These are phyloP conservation scores for Ameiurus melas DNA, from an alignment of 2,113 vertebrate species.

Conservation along the genomic window DNA sequence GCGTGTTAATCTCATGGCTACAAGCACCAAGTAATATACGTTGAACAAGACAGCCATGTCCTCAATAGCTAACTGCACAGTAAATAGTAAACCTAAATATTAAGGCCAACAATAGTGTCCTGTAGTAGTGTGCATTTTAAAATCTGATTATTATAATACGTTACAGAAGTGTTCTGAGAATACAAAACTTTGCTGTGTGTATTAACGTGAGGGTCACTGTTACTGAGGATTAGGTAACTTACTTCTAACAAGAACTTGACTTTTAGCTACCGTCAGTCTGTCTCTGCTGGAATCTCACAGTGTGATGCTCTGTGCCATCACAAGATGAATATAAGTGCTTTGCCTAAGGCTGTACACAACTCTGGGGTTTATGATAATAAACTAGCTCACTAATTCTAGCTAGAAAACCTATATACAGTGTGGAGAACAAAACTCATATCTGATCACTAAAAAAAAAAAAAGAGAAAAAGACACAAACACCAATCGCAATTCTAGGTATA, in stretches of 20 bases:
- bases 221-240: background rate
- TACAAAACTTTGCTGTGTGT: background rate
- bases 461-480: background rate
- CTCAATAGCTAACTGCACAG: background rate
- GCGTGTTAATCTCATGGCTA: background rate
- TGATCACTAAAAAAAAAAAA: background rate
- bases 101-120: background rate
- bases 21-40: background rate
- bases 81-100: background rate
- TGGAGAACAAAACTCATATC: background rate
- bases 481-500: background rate
- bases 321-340: background rate
- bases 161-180: background rate
- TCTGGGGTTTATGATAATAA: background rate
- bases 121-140: background rate
- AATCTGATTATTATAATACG: background rate
- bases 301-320: background rate
- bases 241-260: background rate
- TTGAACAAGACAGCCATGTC: background rate
- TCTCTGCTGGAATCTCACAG: background rate
- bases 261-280: background rate
- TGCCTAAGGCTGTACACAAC: background rate
- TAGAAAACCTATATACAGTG: background rate
- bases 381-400: background rate
- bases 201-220: background rate